These are phyloP conservation scores for Heliocidaris tuberculata DNA, from an alignment of 35 echinoderm and acorn worm species.

Conservation along the genomic window DNA sequence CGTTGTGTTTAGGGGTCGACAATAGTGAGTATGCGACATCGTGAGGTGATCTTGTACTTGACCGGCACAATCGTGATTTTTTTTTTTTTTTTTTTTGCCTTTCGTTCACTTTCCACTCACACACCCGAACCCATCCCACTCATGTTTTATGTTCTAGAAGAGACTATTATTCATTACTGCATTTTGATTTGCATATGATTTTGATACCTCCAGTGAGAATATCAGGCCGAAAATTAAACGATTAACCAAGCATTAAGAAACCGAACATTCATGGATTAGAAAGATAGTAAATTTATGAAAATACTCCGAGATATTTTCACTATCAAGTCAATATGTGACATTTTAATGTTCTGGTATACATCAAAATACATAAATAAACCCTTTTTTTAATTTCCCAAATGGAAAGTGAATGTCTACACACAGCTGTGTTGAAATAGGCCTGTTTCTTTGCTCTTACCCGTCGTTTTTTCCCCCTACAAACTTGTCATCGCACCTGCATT, in stretches of 20 bases:
- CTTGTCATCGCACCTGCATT: background rate
- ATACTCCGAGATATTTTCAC: background rate
- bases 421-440: constrained; percentile 40
- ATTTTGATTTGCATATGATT: constrained; percentile 1
- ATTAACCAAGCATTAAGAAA: background rate
- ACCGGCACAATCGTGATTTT: constrained; percentile 51
- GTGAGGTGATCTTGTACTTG: constrained; percentile 69
- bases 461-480: background rate
- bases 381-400: background rate
- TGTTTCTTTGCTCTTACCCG: background rate
- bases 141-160: constrained; percentile 8
- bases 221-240: background rate
- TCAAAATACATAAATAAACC: background rate
- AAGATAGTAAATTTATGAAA: background rate
- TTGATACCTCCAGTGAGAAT: background rate
- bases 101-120: constrained; percentile 59
- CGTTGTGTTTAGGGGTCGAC: constrained; percentile 66
- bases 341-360: background rate
- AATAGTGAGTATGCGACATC: constrained; percentile 69
- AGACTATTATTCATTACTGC: background rate
- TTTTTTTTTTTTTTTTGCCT: background rate
- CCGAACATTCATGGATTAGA: background rate
- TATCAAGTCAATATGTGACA: no score
- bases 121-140: background rate
- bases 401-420: constrained; percentile 52